Percentiles rank a stretch among this genome's conserved stretches.
Conservation (phyloP, 2,113 vertebrate species). For the Butorides virescens region DNA sequence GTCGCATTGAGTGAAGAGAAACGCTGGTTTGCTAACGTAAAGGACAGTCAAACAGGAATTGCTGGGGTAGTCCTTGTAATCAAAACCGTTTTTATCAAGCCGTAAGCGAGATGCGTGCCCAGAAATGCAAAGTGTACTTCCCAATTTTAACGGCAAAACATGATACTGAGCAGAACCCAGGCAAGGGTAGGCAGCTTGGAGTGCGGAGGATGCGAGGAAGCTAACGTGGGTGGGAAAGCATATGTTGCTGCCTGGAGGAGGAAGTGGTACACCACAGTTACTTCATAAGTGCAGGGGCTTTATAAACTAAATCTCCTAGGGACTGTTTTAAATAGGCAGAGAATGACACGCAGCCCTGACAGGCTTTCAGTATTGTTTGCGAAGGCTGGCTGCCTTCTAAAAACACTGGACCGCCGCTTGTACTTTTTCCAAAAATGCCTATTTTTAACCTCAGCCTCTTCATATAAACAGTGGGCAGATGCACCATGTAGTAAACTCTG, state of each 20-base stretch:
- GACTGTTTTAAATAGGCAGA: constrained; percentile 75
- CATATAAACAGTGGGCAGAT: constrained; percentile 25
- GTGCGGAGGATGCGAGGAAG: constrained; percentile 35
- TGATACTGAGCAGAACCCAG: constrained; percentile 9
- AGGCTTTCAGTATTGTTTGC: constrained; percentile 61
- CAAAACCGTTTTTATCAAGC: neutral
- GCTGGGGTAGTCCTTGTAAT: neutral
- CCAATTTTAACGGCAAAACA: constrained; percentile 8
- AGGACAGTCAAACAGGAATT: neutral
- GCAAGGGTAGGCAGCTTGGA: constrained; percentile 5
- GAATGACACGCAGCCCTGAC: constrained; percentile 68
- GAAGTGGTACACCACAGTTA: constrained; percentile 89
- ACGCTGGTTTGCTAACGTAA: neutral
- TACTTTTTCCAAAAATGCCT: constrained; percentile 59
- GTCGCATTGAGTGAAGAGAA: neutral
- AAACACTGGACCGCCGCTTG: constrained; percentile 63
- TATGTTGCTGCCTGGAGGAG: constrained; percentile 79
- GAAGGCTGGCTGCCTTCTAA: constrained; percentile 55
- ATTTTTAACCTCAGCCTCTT: constrained; percentile 59
- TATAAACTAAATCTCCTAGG: constrained; percentile 76
- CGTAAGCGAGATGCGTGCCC: neutral
- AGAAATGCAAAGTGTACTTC: neutral
- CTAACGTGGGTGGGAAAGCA: constrained; percentile 85
- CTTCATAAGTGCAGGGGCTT: constrained; percentile 83
- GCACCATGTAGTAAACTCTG: neutral